Evolutionary conservation across 92 coral and sea anemone genomes (phyloP).

Genomic region (Umimayanthus kanabou): DNA sequence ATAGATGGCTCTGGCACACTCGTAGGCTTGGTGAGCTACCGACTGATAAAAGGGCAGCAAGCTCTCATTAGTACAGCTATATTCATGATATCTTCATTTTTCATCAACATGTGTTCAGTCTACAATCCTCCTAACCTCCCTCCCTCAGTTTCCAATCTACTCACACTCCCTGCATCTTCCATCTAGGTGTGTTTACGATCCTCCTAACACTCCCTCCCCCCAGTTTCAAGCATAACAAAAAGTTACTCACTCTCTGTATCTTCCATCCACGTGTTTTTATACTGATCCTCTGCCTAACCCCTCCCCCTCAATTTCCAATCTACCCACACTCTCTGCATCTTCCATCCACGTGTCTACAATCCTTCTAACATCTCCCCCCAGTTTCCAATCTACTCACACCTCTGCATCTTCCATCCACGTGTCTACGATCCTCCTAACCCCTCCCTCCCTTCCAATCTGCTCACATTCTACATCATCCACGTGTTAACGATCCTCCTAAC

Average conservation of each 20-base stretch:
- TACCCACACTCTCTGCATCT: conserved; percentile 93
- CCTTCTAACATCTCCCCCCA: no score
- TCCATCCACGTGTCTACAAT: conserved; percentile 99
- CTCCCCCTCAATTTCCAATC: background rate
- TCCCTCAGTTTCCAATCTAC: background rate
- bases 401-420: background rate
- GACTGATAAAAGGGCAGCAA: conserved; percentile 55
- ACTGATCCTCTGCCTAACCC: conserved; percentile 67
- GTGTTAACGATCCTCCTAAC: conserved; percentile 51
- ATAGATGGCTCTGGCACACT: conserved; percentile 98
- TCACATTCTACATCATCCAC: conserved; percentile 96
- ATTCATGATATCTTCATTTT: background rate
- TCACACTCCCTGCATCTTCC: conserved; percentile 38
- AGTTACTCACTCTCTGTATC: conserved; percentile 60
- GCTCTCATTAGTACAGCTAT: background rate
- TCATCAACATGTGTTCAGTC: background rate
- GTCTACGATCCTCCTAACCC: background rate
- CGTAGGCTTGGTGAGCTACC: conserved; percentile 89
- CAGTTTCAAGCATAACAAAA: background rate
- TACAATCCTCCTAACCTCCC: background rate
- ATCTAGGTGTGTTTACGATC: background rate
- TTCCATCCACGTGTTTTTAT: conserved; percentile 94
- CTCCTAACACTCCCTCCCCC: background rate
- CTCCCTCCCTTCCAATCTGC: conserved; percentile 22
- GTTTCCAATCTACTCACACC: background rate